phyloP scores from a whole-genome alignment of 2,113 vertebrate species.

The Paracanthobrama guichenoti region DNA sequence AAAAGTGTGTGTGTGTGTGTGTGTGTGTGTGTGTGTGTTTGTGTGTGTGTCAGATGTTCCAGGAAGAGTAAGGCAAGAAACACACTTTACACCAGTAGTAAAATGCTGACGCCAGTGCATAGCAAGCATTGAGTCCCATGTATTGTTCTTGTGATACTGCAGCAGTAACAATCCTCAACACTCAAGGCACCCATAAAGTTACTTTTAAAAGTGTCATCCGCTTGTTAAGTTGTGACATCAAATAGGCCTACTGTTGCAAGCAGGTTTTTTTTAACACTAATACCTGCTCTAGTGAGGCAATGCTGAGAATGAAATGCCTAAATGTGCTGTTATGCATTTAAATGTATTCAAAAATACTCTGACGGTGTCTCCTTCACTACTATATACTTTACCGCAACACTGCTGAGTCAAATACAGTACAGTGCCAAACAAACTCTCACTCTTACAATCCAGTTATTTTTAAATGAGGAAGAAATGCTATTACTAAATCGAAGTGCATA shows the following conservation, averaged over 20 bases:
- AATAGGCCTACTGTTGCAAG: not conserved
- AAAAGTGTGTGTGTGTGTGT: not conserved
- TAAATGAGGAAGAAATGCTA: too few relatives aligned
- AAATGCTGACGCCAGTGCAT: not conserved
- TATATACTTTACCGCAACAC: too few relatives aligned
- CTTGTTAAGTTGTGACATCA: not conserved
- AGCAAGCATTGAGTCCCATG: not conserved
- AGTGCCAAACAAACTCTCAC: too few relatives aligned
- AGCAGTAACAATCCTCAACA: not conserved
- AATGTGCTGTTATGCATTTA: too few relatives aligned
- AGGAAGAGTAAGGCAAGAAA: slow-evolving; percentile 1
- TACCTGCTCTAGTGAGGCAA: too few relatives aligned
- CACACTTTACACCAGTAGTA: not conserved
- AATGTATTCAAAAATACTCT: too few relatives aligned
- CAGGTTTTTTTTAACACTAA: too few relatives aligned
- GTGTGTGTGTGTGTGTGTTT: not conserved
- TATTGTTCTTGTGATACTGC: not conserved
- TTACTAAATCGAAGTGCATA: too few relatives aligned
- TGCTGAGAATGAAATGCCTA: too few relatives aligned
- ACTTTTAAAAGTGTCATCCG: not conserved
- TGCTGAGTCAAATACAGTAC: too few relatives aligned
- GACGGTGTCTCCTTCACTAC: too few relatives aligned
- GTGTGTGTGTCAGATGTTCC: not conserved
- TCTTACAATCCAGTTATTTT: too few relatives aligned
- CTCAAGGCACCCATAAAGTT: not conserved